These are phyloP conservation scores for Prietella phreatophila DNA, from an alignment of 2,113 vertebrate genomes.

Conservation along the genomic window DNA sequence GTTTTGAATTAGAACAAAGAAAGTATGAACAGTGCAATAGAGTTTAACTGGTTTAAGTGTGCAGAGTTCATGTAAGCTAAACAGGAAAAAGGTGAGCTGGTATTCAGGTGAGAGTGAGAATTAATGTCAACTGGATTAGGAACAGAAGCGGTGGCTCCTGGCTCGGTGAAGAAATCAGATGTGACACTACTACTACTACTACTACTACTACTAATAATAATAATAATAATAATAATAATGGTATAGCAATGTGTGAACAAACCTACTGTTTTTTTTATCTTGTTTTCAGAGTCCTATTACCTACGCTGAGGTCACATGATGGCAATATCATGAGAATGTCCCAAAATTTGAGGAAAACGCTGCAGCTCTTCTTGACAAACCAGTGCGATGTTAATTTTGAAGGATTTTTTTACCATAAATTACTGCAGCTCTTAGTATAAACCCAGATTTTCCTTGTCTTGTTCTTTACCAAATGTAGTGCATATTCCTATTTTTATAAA, in stretches of 20 bases:
- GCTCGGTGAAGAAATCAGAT: background rate
- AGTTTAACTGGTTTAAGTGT: background rate
- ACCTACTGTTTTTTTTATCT: background rate
- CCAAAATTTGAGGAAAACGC: slow-evolving; percentile 76
- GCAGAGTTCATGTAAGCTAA: background rate
- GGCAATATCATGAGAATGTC: slow-evolving; percentile 61
- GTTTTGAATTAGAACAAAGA: background rate
- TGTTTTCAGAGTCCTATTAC: slow-evolving; percentile 80
- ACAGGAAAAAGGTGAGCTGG: background rate
- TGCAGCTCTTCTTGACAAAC: slow-evolving; percentile 75
- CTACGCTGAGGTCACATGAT: slow-evolving; percentile 91
- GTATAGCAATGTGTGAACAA: background rate
- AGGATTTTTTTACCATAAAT: background rate
- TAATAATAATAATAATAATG: background rate
- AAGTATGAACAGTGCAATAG: background rate
- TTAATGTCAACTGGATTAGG: background rate
- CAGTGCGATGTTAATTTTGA: slow-evolving; percentile 60
- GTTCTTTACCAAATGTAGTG: slow-evolving; percentile 14
- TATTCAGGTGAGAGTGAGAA: background rate
- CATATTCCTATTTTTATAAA: slow-evolving; percentile 51
- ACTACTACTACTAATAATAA: background rate
- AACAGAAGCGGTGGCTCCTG: background rate
- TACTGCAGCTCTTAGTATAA: slow-evolving; percentile 14
- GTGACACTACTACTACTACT: background rate
- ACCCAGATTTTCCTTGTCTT: slow-evolving; percentile 15